Conservation (phyloP, 2,113 vertebrate genomes). For the Spea multiplicata region DNA sequence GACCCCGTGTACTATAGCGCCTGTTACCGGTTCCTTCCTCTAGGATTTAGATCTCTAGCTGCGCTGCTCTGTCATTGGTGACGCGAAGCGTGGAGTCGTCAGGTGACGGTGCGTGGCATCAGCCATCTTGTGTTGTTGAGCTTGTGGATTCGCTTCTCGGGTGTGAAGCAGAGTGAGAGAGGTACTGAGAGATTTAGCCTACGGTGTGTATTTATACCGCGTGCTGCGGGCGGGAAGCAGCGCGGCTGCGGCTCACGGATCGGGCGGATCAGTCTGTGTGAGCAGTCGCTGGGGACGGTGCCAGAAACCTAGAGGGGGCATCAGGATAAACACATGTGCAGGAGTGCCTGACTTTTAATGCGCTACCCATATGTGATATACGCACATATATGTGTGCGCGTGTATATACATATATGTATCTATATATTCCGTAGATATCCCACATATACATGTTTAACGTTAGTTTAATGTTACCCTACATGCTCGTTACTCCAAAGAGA, state of each 20-base stretch:
- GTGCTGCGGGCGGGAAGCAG: background rate
- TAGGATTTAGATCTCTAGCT: background rate
- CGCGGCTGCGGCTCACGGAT: too few relatives aligned
- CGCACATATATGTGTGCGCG: too few relatives aligned
- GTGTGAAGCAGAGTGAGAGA: conserved; percentile 48
- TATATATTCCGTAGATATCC: too few relatives aligned
- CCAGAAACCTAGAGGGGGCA: background rate
- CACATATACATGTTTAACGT: too few relatives aligned
- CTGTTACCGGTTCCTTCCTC: background rate
- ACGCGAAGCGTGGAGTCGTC: conserved; percentile 51
- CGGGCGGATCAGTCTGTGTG: background rate
- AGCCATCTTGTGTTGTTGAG: conserved; percentile 79
- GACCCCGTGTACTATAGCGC: background rate
- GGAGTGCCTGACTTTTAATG: background rate
- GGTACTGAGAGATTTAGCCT: conserved; percentile 49
- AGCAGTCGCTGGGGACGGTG: background rate
- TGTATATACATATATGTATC: too few relatives aligned
- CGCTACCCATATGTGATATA: background rate
- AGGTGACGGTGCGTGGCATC: conserved; percentile 68
- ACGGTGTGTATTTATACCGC: background rate
- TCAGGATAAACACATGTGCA: conserved; percentile 29
- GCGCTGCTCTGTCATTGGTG: conserved; percentile 26
- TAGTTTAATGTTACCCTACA: too few relatives aligned
- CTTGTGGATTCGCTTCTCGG: conserved; percentile 67
- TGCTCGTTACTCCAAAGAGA: too few relatives aligned